Conservation (phyloP, 2,797 vertebrate species). For the Chaunax sp. region DNA sequence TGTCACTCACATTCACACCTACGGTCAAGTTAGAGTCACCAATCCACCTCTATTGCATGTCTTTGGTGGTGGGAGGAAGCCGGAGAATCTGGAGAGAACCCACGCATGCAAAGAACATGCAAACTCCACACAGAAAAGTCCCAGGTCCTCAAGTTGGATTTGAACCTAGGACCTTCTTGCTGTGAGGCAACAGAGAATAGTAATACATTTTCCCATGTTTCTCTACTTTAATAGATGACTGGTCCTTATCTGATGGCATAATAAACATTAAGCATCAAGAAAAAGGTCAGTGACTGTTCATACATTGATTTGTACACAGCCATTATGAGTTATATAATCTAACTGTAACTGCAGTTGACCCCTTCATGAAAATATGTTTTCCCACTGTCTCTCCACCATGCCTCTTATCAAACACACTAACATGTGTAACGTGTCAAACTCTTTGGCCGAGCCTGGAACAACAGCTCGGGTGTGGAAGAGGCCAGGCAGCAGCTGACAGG, state of each 20-base stretch:
- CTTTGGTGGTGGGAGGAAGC: no score
- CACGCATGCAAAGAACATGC: no score
- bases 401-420: slow-evolving; percentile 23
- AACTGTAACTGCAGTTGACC: not conserved
- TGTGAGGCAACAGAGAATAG: no score
- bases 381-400: not conserved
- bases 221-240: not conserved
- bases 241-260: not conserved
- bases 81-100: no score
- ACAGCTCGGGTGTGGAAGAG: slow-evolving; percentile 26
- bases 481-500: slow-evolving; percentile 65
- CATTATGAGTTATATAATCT: not conserved
- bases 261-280: not conserved
- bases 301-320: not conserved
- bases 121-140: no score
- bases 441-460: not conserved
- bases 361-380: not conserved
- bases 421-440: slow-evolving; percentile 15
- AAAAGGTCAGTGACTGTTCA: not conserved
- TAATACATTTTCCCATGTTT: no score
- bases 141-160: no score
- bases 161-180: no score
- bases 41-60: no score
- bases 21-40: no score
- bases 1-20: no score